phyloP scores from a whole-genome alignment of 2,797 vertebrate genomes.

The Hephaestus fuliginosus region DNA sequence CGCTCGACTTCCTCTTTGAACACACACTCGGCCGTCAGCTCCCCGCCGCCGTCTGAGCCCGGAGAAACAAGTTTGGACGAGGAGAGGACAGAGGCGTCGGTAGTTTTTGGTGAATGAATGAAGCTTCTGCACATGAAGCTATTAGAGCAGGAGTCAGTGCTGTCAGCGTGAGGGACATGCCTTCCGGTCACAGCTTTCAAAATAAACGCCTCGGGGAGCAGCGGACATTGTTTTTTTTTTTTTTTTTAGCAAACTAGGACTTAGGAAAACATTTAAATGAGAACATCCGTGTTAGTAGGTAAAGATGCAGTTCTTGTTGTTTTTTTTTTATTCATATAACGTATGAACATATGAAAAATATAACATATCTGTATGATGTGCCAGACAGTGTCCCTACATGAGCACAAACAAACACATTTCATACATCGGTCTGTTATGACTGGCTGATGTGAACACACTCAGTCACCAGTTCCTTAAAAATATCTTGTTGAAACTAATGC shows the following conservation, averaged over 20 bases:
- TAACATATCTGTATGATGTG: background rate
- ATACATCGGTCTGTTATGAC: background rate
- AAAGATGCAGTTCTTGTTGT: background rate
- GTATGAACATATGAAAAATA: no score
- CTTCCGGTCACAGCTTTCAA: constrained; percentile 68
- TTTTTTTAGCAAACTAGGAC: background rate
- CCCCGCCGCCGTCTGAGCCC: background rate
- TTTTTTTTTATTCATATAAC: no score
- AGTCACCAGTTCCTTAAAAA: background rate
- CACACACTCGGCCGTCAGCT: background rate
- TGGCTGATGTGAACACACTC: background rate
- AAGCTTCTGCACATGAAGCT: constrained; percentile 38
- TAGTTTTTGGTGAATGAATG: constrained; percentile 73
- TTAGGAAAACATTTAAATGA: background rate
- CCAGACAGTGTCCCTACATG: background rate
- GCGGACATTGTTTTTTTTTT: background rate
- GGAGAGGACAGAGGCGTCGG: background rate
- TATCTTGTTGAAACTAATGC: background rate
- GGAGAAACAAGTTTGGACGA: background rate
- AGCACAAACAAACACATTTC: background rate
- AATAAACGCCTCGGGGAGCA: constrained; percentile 50
- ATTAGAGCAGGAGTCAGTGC: constrained; percentile 20
- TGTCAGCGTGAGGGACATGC: background rate
- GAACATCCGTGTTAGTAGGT: no score
- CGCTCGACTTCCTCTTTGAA: constrained; percentile 45